Evolutionary conservation across 2,113 vertebrate genomes (phyloP).

Genomic region (Tilapia sparmanii): DNA sequence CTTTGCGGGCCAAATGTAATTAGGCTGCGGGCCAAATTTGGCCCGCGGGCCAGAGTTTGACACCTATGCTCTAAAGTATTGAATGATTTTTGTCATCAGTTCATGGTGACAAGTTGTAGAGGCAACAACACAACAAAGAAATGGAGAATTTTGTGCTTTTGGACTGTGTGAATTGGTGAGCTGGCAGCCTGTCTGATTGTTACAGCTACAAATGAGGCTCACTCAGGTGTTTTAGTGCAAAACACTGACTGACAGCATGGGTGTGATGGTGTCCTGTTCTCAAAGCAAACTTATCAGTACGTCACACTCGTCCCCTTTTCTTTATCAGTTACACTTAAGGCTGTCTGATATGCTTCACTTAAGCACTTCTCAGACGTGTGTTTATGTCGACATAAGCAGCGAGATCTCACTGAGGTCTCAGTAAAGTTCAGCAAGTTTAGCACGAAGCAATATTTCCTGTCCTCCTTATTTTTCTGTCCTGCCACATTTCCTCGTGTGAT

Average conservation of each 20-base stretch:
- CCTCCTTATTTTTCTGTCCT: background rate
- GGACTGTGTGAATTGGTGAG: background rate
- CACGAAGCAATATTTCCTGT: background rate
- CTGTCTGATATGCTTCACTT: background rate
- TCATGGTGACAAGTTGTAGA: background rate
- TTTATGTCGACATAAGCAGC: background rate
- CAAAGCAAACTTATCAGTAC: background rate
- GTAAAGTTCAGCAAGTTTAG: background rate
- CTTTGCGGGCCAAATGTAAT: too few species aligned
- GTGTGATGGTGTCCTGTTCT: background rate
- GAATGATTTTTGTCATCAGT: background rate
- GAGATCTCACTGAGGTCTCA: background rate
- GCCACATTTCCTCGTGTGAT: background rate
- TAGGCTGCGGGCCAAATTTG: too few species aligned
- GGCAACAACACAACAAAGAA: background rate
- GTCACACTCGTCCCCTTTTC: background rate
- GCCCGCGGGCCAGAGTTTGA: too few species aligned
- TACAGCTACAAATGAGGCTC: background rate
- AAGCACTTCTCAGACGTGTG: background rate
- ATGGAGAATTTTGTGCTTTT: background rate
- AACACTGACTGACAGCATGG: background rate
- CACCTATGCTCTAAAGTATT: background rate
- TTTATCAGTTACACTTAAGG: background rate
- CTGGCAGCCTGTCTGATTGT: background rate
- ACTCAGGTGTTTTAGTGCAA: background rate